A percentile compares a stretch with the other conserved stretches of the same genome.
Conservation (phyloP, 1,140 invertebrate species). For the Hypothenemus hampei region DNA sequence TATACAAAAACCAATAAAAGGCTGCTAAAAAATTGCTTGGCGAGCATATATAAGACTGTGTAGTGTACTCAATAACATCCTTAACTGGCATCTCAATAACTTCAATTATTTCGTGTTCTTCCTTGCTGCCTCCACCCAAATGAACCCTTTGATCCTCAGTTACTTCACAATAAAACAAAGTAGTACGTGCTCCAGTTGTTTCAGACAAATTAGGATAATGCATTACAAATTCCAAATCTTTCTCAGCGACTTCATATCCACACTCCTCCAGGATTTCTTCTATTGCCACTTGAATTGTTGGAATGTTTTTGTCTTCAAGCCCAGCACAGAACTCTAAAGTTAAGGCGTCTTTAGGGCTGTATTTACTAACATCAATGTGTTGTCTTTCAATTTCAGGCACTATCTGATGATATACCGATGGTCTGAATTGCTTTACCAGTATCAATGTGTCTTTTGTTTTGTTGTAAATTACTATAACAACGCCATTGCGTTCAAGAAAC, state of each 20-base stretch:
- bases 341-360: slow-evolving; percentile 67
- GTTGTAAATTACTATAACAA: slow-evolving; percentile 82
- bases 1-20: slow-evolving; percentile 73
- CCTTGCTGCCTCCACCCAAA: slow-evolving; percentile 49
- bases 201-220: slow-evolving; percentile 73
- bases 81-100: slow-evolving; percentile 80
- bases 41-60: slow-evolving; percentile 58
- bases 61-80: slow-evolving; percentile 65
- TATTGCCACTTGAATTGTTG: slow-evolving; percentile 71
- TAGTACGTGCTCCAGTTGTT: slow-evolving; percentile 66
- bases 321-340: slow-evolving; percentile 93
- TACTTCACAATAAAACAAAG: slow-evolving; percentile 87
- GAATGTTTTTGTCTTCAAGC: slow-evolving; percentile 81
- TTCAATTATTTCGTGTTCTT: slow-evolving; percentile 55
- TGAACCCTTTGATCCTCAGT: slow-evolving; percentile 79
- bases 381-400: slow-evolving; percentile 50
- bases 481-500: slow-evolving; percentile 65
- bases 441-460: slow-evolving; percentile 68
- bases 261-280: slow-evolving; percentile 92
- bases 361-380: slow-evolving; percentile 64
- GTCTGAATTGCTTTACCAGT: slow-evolving; percentile 88
- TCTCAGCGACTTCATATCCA: slow-evolving; percentile 78
- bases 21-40: slow-evolving; percentile 79
- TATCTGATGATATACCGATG: slow-evolving; percentile 65
- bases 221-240: slow-evolving; percentile 54